Evolutionary conservation across 2,888 invertebrate species (phyloP).

Genomic region (Globia sparganii): DNA sequence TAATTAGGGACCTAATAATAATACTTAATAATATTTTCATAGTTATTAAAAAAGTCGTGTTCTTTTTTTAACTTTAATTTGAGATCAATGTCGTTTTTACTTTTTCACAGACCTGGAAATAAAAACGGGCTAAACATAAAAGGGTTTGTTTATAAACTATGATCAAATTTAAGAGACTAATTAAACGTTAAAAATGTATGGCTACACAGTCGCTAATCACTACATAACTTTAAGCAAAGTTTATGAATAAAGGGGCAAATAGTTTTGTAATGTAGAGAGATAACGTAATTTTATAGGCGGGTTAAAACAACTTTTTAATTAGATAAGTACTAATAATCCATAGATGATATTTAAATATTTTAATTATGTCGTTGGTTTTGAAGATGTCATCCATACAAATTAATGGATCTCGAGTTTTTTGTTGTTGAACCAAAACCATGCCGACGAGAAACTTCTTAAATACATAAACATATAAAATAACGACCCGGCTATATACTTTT

Average conservation of each 20-base stretch:
- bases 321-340: neutral
- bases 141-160: no score
- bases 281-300: neutral
- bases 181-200: neutral
- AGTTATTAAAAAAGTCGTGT: neutral
- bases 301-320: neutral
- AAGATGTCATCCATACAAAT: neutral
- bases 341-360: neutral
- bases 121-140: neutral
- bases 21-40: slow-evolving; percentile 20
- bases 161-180: no score
- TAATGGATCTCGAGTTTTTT: neutral
- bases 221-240: no score
- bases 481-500: neutral
- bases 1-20: slow-evolving; percentile 35
- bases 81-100: neutral
- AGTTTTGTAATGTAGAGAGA: neutral
- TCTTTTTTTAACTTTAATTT: neutral
- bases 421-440: neutral
- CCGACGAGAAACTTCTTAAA: neutral
- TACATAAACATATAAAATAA: slow-evolving; percentile 26
- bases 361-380: neutral
- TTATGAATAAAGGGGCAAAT: neutral
- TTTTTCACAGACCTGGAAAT: neutral
- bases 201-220: neutral